These are phyloP conservation scores for Narcine bancroftii DNA, from an alignment of 2,113 vertebrate genomes.

Conservation along the genomic window DNA sequence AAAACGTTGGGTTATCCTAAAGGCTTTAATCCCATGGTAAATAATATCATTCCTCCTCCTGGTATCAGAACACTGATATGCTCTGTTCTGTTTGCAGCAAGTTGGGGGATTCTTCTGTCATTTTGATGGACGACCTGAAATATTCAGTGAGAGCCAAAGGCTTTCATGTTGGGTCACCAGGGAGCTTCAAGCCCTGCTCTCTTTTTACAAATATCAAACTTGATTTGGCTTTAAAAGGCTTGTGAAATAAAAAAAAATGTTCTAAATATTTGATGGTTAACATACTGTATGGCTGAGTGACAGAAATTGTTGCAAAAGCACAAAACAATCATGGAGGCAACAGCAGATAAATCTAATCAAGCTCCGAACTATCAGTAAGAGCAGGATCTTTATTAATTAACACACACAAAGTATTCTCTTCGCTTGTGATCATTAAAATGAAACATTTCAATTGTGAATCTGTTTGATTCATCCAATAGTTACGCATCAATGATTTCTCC, in stretches of 20 bases:
- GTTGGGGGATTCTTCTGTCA: neutral
- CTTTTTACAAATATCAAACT: conserved; percentile 26
- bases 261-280: conserved; percentile 58
- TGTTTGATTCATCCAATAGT: neutral
- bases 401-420: neutral
- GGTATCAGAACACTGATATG: neutral
- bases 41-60: neutral
- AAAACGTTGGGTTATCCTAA: neutral
- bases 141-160: conserved; percentile 10
- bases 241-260: conserved; percentile 34
- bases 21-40: too few relatives aligned
- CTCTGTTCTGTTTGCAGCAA: neutral
- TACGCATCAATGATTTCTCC: neutral
- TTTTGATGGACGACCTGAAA: neutral
- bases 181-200: neutral
- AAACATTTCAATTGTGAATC: neutral
- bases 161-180: neutral
- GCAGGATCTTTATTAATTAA: neutral
- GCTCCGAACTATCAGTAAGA: conserved; percentile 21
- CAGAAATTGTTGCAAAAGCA: conserved; percentile 41
- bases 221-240: conserved; percentile 39
- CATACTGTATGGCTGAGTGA: conserved; percentile 49
- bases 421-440: neutral
- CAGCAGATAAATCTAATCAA: conserved; percentile 42
- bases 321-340: conserved; percentile 44